These are phyloP conservation scores for Macaca mulatta DNA, from an alignment of 2,113 vertebrate genomes.

Conservation along the genomic window DNA sequence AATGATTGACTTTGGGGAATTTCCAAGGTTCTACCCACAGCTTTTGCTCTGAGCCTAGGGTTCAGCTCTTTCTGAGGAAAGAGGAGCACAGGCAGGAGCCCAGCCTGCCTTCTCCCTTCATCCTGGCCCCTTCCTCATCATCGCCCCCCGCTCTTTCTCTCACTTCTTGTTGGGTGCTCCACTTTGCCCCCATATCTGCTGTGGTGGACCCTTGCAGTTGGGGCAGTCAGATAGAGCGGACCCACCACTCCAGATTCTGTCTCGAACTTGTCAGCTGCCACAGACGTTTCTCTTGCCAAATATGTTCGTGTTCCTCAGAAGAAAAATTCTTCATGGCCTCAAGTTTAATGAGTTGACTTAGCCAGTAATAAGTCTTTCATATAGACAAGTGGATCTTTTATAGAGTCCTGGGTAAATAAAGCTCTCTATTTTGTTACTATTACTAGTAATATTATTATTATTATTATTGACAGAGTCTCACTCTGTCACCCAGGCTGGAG, in stretches of 20 bases:
- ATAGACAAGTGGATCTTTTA: not conserved
- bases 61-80: not conserved
- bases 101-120: accelerated
- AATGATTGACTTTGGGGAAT: not conserved
- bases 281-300: not conserved
- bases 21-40: not conserved
- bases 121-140: not conserved
- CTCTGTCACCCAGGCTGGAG: too few species aligned
- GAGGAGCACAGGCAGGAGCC: not conserved
- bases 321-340: not conserved
- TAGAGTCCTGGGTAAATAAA: not conserved
- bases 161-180: accelerated
- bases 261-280: not conserved
- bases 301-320: not conserved
- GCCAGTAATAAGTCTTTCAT: not conserved
- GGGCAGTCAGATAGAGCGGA: accelerated
- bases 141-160: accelerated
- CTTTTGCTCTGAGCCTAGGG: not conserved
- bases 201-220: too few species aligned
- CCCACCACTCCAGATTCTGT: too few species aligned
- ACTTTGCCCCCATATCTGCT: not conserved
- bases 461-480: too few species aligned
- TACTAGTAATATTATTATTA: too few species aligned
- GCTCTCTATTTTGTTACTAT: not conserved
- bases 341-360: not conserved